Evolutionary conservation across 1,140 invertebrate species (phyloP).

Genomic region (Cotesia chilonis): DNA sequence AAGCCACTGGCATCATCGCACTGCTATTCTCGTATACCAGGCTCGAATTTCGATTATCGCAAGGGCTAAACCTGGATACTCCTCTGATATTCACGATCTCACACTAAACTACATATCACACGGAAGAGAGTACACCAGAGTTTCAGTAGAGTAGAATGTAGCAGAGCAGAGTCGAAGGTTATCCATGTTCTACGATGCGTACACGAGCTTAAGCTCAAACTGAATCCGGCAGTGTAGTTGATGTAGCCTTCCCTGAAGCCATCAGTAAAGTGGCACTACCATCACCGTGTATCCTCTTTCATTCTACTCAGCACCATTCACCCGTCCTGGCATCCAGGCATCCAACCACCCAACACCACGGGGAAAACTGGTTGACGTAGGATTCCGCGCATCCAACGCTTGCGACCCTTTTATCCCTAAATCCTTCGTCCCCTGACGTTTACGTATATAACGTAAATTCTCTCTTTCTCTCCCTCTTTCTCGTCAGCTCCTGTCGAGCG

Average conservation of each 20-base stretch:
- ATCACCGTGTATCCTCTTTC: neutral
- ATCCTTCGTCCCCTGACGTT: slow-evolving; percentile 33
- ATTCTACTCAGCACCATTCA: slow-evolving; percentile 13
- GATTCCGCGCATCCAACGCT: slow-evolving; percentile 11
- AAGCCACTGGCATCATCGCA: too few species aligned
- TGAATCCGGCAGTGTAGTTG: neutral
- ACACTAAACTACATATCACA: too few species aligned
- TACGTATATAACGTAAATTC: slow-evolving; percentile 9
- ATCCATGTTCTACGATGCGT: neutral
- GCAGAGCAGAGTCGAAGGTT: slow-evolving; percentile 18
- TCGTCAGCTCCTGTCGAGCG: slow-evolving; percentile 23
- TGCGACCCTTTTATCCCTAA: slow-evolving; percentile 39
- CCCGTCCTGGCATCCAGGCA: slow-evolving; percentile 3
- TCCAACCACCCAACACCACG: neutral
- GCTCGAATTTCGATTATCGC: slow-evolving; percentile 29
- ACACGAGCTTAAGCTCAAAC: too few species aligned
- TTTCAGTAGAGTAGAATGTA: neutral
- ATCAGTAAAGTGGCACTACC: slow-evolving; percentile 16
- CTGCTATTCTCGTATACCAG: neutral
- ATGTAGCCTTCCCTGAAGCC: slow-evolving; percentile 21
- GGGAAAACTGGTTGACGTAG: slow-evolving; percentile 13
- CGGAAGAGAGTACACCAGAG: slow-evolving; percentile 4
- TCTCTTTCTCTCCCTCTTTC: slow-evolving; percentile 1
- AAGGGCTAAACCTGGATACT: neutral
- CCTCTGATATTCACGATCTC: too few species aligned